Evolutionary conservation across 2,113 vertebrate genomes (phyloP).

Genomic region (Scytalopus superciliaris): DNA sequence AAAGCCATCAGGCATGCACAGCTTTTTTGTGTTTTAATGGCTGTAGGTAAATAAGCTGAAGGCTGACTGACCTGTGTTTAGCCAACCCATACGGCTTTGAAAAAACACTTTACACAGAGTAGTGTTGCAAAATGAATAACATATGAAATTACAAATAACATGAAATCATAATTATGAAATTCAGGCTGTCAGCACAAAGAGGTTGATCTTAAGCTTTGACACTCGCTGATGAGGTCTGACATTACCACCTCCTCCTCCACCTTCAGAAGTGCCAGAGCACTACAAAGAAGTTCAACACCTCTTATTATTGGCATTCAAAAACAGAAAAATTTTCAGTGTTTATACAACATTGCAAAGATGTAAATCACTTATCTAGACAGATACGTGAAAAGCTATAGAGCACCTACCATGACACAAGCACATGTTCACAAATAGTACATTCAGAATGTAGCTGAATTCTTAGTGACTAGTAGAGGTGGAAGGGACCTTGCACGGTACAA

Average conservation of each 20-base stretch:
- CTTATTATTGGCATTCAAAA: neutral
- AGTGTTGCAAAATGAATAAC: neutral
- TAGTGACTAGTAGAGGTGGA: accelerated
- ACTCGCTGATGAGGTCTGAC: neutral
- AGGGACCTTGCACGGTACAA: neutral
- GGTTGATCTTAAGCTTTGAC: neutral
- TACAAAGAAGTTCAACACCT: neutral
- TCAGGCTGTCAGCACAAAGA: neutral
- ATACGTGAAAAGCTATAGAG: neutral
- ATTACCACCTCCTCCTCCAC: neutral
- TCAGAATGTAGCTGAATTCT: neutral
- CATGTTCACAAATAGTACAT: neutral
- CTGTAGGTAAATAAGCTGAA: neutral
- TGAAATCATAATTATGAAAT: neutral
- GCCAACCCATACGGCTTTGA: neutral
- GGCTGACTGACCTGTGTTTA: neutral
- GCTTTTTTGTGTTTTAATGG: neutral
- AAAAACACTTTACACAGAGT: neutral
- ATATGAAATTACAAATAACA: neutral
- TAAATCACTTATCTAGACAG: neutral
- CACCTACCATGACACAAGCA: neutral
- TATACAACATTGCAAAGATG: neutral
- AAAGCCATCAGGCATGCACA: neutral
- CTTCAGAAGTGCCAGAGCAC: neutral
- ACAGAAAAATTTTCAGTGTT: neutral